Evolutionary conservation across 2,888 invertebrate genomes (phyloP).

Genomic region (Gerris lacustris): DNA sequence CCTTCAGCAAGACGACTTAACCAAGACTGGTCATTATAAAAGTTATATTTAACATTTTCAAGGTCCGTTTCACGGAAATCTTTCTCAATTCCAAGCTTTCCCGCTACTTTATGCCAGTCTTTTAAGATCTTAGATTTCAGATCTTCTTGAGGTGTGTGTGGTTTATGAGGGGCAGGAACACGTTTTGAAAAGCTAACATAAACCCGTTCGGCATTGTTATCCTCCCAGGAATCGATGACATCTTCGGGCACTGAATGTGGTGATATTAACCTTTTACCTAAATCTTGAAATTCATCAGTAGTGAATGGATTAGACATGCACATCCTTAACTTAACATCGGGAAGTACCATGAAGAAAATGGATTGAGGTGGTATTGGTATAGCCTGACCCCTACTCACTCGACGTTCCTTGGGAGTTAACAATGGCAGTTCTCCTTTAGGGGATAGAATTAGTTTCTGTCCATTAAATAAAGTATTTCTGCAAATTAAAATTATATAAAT

Average conservation of each 20-base stretch:
- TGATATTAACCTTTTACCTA: background rate
- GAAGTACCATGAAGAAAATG: conserved; percentile 31
- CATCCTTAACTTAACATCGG: conserved; percentile 28
- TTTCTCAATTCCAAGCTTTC: background rate
- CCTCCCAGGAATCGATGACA: background rate
- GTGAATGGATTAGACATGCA: conserved; percentile 20
- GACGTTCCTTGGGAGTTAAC: conserved; percentile 28
- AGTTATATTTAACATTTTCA: background rate
- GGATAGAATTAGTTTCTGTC: conserved; percentile 45
- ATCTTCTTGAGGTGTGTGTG: background rate
- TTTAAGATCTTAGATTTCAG: background rate
- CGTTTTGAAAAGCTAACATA: background rate
- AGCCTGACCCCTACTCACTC: conserved; percentile 21
- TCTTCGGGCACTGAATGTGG: background rate
- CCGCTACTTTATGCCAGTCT: background rate
- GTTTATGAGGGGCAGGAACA: background rate
- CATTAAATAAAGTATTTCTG: conserved; percentile 54
- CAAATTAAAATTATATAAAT: conserved; percentile 28
- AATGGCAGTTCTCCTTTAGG: conserved; percentile 43
- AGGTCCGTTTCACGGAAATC: background rate
- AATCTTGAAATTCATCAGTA: background rate
- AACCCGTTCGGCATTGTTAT: background rate
- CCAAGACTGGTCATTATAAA: conserved; percentile 4
- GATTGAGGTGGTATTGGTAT: conserved; percentile 26
- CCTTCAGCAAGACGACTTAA: background rate